Evolutionary conservation across 2,888 invertebrate genomes (phyloP).

Genomic region (Sisyra terminalis): DNA sequence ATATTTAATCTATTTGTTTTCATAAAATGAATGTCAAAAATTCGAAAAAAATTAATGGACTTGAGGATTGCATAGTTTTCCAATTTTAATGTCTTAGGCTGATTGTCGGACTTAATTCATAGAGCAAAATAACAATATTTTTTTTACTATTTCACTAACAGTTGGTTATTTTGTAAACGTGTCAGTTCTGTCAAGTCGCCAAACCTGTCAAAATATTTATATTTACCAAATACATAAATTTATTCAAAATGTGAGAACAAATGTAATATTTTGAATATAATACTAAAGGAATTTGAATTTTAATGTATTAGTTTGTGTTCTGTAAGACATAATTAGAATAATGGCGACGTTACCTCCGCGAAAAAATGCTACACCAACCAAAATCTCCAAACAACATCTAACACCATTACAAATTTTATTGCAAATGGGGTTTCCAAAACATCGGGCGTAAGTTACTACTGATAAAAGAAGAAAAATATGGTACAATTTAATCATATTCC

Average conservation of each 20-base stretch:
- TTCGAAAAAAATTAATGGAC: too few relatives aligned
- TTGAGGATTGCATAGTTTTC: too few relatives aligned
- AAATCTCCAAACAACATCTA: slow-evolving; percentile 53
- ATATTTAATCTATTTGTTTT: too few relatives aligned
- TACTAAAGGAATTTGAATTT: too few relatives aligned
- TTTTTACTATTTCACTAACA: not conserved
- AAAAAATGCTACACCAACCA: slow-evolving; percentile 55
- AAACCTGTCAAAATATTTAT: too few relatives aligned
- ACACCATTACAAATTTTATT: slow-evolving; percentile 67
- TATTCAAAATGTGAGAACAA: too few relatives aligned
- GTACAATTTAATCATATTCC: slow-evolving; percentile 16
- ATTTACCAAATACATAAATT: too few relatives aligned
- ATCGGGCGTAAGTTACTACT: slow-evolving; percentile 59
- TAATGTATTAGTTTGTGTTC: too few relatives aligned
- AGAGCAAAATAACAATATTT: not conserved
- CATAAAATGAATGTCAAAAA: too few relatives aligned
- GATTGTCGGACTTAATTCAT: too few relatives aligned
- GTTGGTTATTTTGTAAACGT: not conserved
- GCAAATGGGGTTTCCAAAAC: slow-evolving; percentile 79
- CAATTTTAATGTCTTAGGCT: too few relatives aligned
- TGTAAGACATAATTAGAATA: slow-evolving; percentile 2
- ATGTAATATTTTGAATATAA: too few relatives aligned
- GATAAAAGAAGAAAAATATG: slow-evolving; percentile 1
- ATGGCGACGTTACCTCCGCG: slow-evolving; percentile 67
- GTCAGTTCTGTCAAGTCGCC: not conserved